phyloP scores from a whole-genome alignment of 2,888 invertebrate species.

The Diarsia dahlii region DNA sequence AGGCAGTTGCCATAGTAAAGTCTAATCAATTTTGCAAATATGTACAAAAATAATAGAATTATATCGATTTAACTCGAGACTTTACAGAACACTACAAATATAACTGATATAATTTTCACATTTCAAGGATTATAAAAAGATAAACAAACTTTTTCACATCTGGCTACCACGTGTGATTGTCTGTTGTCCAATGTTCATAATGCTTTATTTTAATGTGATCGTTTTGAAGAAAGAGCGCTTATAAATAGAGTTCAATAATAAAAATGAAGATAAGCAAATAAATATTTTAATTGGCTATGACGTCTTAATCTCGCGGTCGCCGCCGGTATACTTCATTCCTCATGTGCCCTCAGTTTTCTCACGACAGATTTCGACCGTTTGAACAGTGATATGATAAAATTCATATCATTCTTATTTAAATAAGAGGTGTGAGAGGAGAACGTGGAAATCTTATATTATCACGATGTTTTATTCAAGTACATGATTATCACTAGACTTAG shows the following conservation, averaged over 20 bases:
- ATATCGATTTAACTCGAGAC: conserved; percentile 13
- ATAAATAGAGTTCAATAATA: conserved; percentile 41
- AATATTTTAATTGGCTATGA: conserved; percentile 38
- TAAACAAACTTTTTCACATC: conserved; percentile 56
- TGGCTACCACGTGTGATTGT: conserved; percentile 55
- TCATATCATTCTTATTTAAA: conserved; percentile 37
- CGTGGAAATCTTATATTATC: conserved; percentile 37
- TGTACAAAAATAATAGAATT: background rate
- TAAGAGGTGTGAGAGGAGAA: conserved; percentile 16
- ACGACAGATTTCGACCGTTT: conserved; percentile 43
- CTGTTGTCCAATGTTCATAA: conserved; percentile 10
- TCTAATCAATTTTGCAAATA: conserved; percentile 7
- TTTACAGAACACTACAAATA: conserved; percentile 49
- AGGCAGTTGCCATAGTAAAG: no score
- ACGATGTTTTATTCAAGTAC: conserved; percentile 48
- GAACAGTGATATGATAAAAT: conserved; percentile 43
- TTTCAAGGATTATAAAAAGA: conserved; percentile 61
- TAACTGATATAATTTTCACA: conserved; percentile 63
- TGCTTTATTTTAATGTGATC: conserved; percentile 38
- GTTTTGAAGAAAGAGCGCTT: conserved; percentile 19
- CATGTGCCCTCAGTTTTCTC: conserved; percentile 21
- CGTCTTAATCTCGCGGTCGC: conserved; percentile 2
- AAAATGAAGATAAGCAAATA: conserved; percentile 27
- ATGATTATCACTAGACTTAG: conserved; percentile 35
- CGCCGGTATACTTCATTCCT: conserved; percentile 13